Percentiles rank a stretch among this genome's conserved stretches.
phyloP scores from a whole-genome alignment of 1,140 invertebrate species.

The Sycobia sp. region DNA sequence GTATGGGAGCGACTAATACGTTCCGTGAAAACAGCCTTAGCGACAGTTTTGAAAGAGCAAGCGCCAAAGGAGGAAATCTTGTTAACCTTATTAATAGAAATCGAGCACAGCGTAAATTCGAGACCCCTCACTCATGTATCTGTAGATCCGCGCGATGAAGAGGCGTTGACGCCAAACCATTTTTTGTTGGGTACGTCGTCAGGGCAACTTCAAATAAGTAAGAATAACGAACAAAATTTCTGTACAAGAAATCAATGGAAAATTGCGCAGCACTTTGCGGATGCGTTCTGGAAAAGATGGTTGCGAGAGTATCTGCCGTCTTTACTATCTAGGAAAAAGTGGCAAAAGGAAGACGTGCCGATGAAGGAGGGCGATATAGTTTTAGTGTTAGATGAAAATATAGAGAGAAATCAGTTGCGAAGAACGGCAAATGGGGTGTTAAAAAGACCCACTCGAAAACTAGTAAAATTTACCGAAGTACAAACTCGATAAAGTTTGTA shows the following conservation, averaged over 20 bases:
- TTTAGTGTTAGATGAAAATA: too few relatives aligned
- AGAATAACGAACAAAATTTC: neutral
- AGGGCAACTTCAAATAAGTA: neutral
- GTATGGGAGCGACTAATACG: too few relatives aligned
- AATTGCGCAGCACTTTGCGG: slow-evolving; percentile 32
- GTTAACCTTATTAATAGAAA: neutral
- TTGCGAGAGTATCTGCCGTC: slow-evolving; percentile 37
- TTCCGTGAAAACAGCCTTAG: too few relatives aligned
- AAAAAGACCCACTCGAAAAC: too few relatives aligned
- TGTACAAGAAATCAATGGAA: slow-evolving; percentile 17
- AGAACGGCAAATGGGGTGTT: too few relatives aligned
- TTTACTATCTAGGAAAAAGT: slow-evolving; percentile 40
- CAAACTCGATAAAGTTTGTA: too few relatives aligned
- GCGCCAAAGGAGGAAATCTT: neutral
- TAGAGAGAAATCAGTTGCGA: too few relatives aligned
- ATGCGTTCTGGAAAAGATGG: too few relatives aligned
- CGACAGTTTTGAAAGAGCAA: neutral
- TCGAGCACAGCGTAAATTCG: too few relatives aligned
- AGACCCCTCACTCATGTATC: too few relatives aligned
- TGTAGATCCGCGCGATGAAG: neutral
- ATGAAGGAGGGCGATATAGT: slow-evolving; percentile 43
- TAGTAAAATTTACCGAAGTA: too few relatives aligned
- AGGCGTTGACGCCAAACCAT: neutral
- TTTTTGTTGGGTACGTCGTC: neutral
- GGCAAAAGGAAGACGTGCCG: slow-evolving; percentile 31